A percentile compares a stretch with the other conserved stretches of the same genome.
phyloP scores from a whole-genome alignment of 1,140 invertebrate species.

The Delia radicum region DNA sequence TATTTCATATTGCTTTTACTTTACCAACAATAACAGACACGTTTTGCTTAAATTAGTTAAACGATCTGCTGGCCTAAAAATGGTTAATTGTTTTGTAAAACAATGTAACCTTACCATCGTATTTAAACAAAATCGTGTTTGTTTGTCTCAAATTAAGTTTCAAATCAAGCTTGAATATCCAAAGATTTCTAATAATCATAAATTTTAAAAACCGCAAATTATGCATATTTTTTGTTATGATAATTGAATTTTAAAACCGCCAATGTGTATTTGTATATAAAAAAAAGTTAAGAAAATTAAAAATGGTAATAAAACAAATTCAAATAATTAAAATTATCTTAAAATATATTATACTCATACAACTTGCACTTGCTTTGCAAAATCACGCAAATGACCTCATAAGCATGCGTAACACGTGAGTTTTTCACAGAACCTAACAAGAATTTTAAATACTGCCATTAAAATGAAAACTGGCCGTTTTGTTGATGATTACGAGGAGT shows the following conservation, averaged over 20 bases:
- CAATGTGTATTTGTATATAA: too few relatives aligned
- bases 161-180: too few relatives aligned
- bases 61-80: too few relatives aligned
- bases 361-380: slow-evolving; percentile 30
- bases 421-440: not conserved
- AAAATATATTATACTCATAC: not conserved
- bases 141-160: too few relatives aligned
- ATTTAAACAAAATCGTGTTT: too few relatives aligned
- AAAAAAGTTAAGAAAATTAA: not conserved
- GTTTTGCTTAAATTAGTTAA: too few relatives aligned
- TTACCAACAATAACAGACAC: too few relatives aligned
- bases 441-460: slow-evolving; percentile 21
- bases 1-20: too few relatives aligned
- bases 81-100: too few relatives aligned
- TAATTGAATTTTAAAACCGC: not conserved
- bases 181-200: not conserved
- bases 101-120: too few relatives aligned
- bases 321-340: not conserved
- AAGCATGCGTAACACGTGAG: slow-evolving; percentile 30
- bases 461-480: not conserved
- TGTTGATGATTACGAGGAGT: not conserved
- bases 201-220: too few relatives aligned
- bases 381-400: slow-evolving; percentile 32
- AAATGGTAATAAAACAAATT: not conserved
- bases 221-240: not conserved